Evolutionary conservation across 2,113 vertebrate species (phyloP).

Genomic region (Mobula hypostoma): DNA sequence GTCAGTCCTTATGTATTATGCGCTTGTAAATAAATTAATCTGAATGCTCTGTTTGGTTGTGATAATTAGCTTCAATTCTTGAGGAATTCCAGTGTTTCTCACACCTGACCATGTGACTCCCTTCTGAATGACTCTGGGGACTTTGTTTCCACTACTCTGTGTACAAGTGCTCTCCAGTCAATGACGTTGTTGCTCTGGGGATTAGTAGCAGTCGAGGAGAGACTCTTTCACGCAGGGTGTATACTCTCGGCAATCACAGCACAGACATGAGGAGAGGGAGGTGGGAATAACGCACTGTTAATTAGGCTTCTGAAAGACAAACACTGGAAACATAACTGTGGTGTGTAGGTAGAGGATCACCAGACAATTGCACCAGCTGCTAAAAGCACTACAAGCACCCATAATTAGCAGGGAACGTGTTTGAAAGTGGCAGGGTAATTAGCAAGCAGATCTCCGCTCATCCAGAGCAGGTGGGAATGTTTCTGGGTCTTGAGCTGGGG

Average conservation of each 20-base stretch:
- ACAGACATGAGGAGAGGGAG: not conserved
- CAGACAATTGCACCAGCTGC: not conserved
- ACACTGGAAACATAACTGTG: not conserved
- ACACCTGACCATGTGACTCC: not conserved
- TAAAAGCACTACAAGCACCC: not conserved
- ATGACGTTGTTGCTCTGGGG: not conserved
- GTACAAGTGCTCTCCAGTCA: not conserved
- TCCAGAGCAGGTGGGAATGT: not conserved
- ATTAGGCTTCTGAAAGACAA: constrained; percentile 24
- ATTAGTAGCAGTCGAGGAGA: not conserved
- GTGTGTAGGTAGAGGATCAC: not conserved
- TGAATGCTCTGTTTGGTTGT: not conserved
- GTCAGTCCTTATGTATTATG: too few species aligned
- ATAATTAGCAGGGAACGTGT: constrained; percentile 15
- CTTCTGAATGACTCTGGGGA: not conserved
- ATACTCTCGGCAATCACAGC: not conserved
- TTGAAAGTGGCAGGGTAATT: constrained; percentile 15
- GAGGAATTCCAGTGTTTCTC: not conserved
- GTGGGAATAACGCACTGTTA: not conserved
- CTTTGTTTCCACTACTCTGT: not conserved
- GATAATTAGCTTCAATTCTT: not conserved
- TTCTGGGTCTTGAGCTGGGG: not conserved
- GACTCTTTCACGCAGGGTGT: not conserved
- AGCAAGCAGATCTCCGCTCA: not conserved
- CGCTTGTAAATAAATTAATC: too few species aligned